phyloP scores from a whole-genome alignment of 1,140 invertebrate species.

The Probaryconus sp. region DNA sequence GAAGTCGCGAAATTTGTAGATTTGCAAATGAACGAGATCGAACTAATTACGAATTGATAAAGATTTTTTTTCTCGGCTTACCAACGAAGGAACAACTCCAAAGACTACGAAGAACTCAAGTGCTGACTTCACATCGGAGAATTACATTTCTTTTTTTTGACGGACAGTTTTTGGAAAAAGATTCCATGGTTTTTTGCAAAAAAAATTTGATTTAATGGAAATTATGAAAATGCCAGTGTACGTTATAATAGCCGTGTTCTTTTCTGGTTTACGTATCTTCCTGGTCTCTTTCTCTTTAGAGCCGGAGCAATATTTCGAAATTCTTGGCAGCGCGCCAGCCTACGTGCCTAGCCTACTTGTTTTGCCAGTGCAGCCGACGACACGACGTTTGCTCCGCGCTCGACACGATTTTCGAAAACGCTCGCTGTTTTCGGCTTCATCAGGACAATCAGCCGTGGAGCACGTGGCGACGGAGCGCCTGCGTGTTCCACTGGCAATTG shows the following conservation, averaged over 20 bases:
- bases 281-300: not conserved
- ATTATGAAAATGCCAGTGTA: slow-evolving; percentile 11
- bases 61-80: too few relatives aligned
- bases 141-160: too few relatives aligned
- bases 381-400: slow-evolving; percentile 14
- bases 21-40: slow-evolving; percentile 9
- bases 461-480: slow-evolving; percentile 70
- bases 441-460: slow-evolving; percentile 61
- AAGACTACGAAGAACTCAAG: too few relatives aligned
- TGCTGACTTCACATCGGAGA: too few relatives aligned
- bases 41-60: slow-evolving; percentile 42
- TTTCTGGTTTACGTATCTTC: slow-evolving; percentile 9
- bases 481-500: slow-evolving; percentile 63
- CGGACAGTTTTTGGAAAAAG: too few relatives aligned
- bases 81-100: too few relatives aligned
- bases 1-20: slow-evolving; percentile 15
- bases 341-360: slow-evolving; percentile 58
- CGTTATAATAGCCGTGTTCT: slow-evolving; percentile 13
- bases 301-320: slow-evolving; percentile 51
- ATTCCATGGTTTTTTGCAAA: too few relatives aligned
- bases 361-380: slow-evolving; percentile 24
- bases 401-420: slow-evolving; percentile 55
- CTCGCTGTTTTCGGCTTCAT: slow-evolving; percentile 36
- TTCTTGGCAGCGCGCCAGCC: slow-evolving; percentile 51
- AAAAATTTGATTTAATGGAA: too few relatives aligned